phyloP scores from a whole-genome alignment of 1,140 invertebrate species.

The Brachionus rotundiformis region DNA sequence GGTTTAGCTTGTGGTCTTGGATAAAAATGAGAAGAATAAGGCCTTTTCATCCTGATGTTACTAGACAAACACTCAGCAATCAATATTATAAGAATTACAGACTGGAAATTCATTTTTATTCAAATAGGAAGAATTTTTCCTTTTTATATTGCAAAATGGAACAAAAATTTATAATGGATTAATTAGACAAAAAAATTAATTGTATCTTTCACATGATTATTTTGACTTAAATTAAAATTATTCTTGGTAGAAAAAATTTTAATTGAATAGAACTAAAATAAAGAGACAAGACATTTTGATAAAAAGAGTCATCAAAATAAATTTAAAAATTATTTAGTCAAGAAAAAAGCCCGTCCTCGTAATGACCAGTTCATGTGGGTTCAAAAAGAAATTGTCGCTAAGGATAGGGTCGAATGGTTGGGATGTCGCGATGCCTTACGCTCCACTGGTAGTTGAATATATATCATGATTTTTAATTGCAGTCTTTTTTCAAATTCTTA shows the following conservation, averaged over 20 bases:
- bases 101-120: not conserved
- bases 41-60: not conserved
- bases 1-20: not conserved
- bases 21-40: not conserved
- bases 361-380: too few relatives aligned
- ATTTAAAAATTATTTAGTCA: too few relatives aligned
- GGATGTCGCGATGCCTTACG: too few relatives aligned
- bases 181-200: not conserved
- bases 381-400: too few relatives aligned
- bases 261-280: too few relatives aligned
- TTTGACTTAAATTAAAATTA: not conserved
- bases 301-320: too few relatives aligned
- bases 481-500: too few relatives aligned
- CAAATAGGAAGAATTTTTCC: not conserved
- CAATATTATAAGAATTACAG: not conserved
- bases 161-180: not conserved
- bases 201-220: not conserved
- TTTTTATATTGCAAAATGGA: conserved; percentile 1
- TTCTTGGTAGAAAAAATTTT: not conserved
- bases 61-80: not conserved
- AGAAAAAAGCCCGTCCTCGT: too few relatives aligned
- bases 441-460: too few relatives aligned
- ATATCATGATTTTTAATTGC: too few relatives aligned
- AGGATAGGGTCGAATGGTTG: too few relatives aligned
- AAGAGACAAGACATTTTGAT: too few relatives aligned